Evolutionary conservation across 2,113 vertebrate genomes (phyloP), one percentile per base, ranked within the genome.

Genomic region (Hippocampus comes): DNA sequence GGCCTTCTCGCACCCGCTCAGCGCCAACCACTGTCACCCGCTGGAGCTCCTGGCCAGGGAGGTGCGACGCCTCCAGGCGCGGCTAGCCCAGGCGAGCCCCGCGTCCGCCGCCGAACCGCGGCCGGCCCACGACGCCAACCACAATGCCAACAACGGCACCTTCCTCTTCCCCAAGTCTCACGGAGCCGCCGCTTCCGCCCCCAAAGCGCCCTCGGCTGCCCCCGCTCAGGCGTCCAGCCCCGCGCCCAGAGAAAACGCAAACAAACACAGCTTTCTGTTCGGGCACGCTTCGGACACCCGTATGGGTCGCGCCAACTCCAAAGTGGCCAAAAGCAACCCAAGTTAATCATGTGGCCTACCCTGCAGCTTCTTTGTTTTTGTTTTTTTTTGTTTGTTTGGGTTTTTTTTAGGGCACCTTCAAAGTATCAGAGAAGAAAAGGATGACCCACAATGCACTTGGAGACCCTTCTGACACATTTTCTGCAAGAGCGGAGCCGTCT

Each of bases 201-300:
- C 81, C 70, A 84, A 80, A 63, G 67, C 66, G 69, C 41, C 59
- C 69, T 17, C 43, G 43, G 10, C 69, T 59, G 0, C 59, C 73
- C 0, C 63, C 1, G 9, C 14, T 3, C 11, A 42, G 0, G 21
- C 38, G 0, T 1, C 34, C 20, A 10, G 59, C 42, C 71, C 74
- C 77, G 43, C 46, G 9, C 78, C 74, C 75, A 84, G 59, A 70
- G 82, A 84, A 64, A 72, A 41, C 9, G 69, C 48, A 61, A 77
- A 86, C 74, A 93, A 92, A 72, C 91, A 92, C 89, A 93, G 92
- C 0, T 94, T 94, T 78, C 89, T 94, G 49, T 94, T 93, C 5
- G 89, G 92, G 12, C 86, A 83, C 73, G 77, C 67, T 1, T 49
- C 84, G 1, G 88, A 91, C n/a, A 49, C 79, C 0, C 91, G 81